Evolutionary conservation across 1,140 invertebrate genomes (phyloP).

Genomic region (Drosophila arawakana): DNA sequence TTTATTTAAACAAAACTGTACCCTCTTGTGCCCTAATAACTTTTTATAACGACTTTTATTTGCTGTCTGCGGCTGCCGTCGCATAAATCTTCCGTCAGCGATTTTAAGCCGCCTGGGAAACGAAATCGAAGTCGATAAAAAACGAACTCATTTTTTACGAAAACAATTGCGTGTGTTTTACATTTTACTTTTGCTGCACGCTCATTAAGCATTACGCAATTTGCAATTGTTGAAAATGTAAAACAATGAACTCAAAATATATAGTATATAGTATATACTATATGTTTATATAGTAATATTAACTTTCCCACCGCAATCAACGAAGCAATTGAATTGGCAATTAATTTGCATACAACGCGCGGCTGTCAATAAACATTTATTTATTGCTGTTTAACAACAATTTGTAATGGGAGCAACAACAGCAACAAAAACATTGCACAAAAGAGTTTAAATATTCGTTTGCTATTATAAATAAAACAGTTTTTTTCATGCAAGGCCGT

Average conservation of each 20-base stretch:
- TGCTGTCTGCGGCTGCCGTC: constrained; percentile 47
- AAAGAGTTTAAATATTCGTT: constrained; percentile 9
- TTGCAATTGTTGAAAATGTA: constrained; percentile 54
- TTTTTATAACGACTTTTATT: constrained; percentile 76
- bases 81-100: constrained; percentile 70
- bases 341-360: constrained; percentile 56
- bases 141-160: constrained; percentile 24
- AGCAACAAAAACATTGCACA: not conserved
- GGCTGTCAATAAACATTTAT: constrained; percentile 62
- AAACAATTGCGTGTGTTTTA: constrained; percentile 56
- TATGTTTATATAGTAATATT: not conserved
- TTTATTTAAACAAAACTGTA: not conserved
- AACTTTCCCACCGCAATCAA: constrained; percentile 64
- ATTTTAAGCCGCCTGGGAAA: constrained; percentile 80
- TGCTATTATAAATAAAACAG: constrained; percentile 42
- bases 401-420: constrained; percentile 40
- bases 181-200: constrained; percentile 13
- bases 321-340: constrained; percentile 62
- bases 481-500: constrained; percentile 29
- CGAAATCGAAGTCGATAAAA: constrained; percentile 34
- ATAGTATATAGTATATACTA: too few relatives aligned
- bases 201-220: constrained; percentile 30
- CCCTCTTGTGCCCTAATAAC: constrained; percentile 55
- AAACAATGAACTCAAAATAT: constrained; percentile 14
- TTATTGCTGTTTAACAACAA: constrained; percentile 40